Evolutionary conservation across 2,113 vertebrate species (phyloP), one percentile per base, ranked within the genome.

Genomic region (Salvelinus namaycush): DNA sequence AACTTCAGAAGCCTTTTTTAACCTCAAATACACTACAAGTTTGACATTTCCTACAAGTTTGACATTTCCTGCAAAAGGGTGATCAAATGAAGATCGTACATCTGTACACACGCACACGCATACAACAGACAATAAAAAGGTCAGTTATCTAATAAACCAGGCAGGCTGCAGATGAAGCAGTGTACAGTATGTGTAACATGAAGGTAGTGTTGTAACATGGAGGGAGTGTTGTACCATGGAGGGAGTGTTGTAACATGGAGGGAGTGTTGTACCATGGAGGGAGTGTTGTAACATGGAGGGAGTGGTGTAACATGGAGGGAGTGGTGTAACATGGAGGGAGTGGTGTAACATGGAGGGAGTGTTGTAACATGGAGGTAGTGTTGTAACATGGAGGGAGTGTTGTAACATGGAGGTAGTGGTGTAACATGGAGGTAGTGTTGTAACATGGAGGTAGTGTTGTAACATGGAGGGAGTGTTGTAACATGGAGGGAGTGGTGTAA

Each of bases 131-230:
- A 74, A 81, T 80, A 87, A 67, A 68, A 84, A 80, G 77, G 71
- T 79, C 68, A 86, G 70, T 85, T 81, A 80, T 87, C 76, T 79
- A 73, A 79, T 73, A 81, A 89, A 78, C 82, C 79, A 78, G 49
- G 74, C 76, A 85, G 83, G 80, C 65, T 44, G 48, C 74, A 8
- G 24, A 69, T 68, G 64, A 54, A 13, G 31, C 70, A 76, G 74
- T 85, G 69, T 51, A 13, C 49, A 14, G 12, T 51, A 51, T 4
- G 13, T 66, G 39, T 22, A 16, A 51, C 49, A 51, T 4, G 70
- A 4, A 29, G 18, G 26, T 24, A 34, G 9, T 62, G 72, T 73
- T 4, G 29, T 54, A 31, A 5, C 29, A 31, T 4, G 26, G 18
- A 20, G 27, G 26, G 16, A 34, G 9, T 62, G 72, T 62, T 4